A percentile compares a stretch with the other conserved stretches of the same genome.
phyloP scores from a whole-genome alignment of 2,113 vertebrate genomes.

The Laterallus jamaicensis region DNA sequence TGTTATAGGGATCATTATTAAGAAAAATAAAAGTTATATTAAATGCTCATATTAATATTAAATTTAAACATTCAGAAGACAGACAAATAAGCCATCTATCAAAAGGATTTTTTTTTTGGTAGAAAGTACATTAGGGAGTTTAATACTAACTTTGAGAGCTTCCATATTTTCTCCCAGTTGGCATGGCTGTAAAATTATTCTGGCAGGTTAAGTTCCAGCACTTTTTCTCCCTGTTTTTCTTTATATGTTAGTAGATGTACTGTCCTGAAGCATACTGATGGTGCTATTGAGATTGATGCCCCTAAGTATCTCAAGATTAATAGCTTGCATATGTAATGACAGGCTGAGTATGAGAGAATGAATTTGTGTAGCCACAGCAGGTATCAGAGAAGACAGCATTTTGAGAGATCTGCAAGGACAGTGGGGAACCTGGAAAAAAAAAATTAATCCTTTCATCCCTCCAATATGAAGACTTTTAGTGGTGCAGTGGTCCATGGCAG shows the following conservation, averaged over 20 bases:
- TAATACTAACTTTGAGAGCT: not conserved
- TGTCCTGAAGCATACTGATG: not conserved
- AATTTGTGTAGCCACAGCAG: not conserved
- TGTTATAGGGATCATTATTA: not conserved
- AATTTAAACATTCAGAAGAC: not conserved
- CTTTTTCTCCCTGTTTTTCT: not conserved
- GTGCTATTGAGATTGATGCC: not conserved
- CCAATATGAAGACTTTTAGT: not conserved
- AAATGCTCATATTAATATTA: not conserved
- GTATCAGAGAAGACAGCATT: not conserved
- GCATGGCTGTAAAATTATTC: not conserved
- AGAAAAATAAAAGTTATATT: not conserved
- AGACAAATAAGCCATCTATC: not conserved
- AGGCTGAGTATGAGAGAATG: not conserved
- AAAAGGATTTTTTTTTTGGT: not conserved
- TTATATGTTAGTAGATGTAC: not conserved
- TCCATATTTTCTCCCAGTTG: not conserved
- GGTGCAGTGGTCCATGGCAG: no score
- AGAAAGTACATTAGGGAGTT: not conserved
- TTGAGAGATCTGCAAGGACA: not conserved
- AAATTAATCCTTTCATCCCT: not conserved
- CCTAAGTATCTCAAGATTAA: not conserved
- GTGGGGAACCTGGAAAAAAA: not conserved
- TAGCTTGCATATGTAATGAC: fast-evolving
- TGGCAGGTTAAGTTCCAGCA: not conserved